Evolutionary conservation across 1,140 invertebrate species (phyloP), one percentile per base, ranked within the genome.

Genomic region (Drosophila subobscura): DNA sequence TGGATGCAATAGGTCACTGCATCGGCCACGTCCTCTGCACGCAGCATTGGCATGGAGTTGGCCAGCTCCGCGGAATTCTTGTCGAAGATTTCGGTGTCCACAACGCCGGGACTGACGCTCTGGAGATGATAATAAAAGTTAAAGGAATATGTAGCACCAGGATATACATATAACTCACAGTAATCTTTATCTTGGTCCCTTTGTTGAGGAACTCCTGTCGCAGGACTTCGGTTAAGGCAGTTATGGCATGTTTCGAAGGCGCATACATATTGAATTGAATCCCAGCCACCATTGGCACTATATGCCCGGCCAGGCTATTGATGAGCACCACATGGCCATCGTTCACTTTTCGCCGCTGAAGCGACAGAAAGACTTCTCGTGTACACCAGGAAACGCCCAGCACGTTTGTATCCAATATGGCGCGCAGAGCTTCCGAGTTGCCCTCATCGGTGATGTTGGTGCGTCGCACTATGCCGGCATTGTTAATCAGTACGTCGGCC

Each of bases 401-500:
- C 0, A 95, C 92, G 88, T 95, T 95, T 0, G 90, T 85, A 20
- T 92, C 85, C 3, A 92, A 49, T 4, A 85, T 81, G 23, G 63
- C 76, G 45, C 42, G 61, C 0, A 91, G 20, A 64, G 68, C 65
- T 0, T 54, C 65, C 4, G 78, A 71, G 33, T 90, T 78, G 2
- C 70, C 90, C 37, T 73, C 70, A 44, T 89, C 86, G 5, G 85
- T 61, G 0, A 91, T 61, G 10, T 58, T 58, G 0, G 70, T 53
- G 0, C 58, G 51, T 1, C 77, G 55, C 2, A 78, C 16, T 12
- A 90, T 79, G 3, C 94, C 95, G 0, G 95, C 95, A 84, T 95
- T 95, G 77, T 96, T 96, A 3, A 96, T 90, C 50, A 95, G 92
- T 4, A 96, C 92, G 80, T 95, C 93, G n/a, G 95, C 91, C 4